Conservation (phyloP, 2,797 vertebrate species). For the Octomys mimax region DNA sequence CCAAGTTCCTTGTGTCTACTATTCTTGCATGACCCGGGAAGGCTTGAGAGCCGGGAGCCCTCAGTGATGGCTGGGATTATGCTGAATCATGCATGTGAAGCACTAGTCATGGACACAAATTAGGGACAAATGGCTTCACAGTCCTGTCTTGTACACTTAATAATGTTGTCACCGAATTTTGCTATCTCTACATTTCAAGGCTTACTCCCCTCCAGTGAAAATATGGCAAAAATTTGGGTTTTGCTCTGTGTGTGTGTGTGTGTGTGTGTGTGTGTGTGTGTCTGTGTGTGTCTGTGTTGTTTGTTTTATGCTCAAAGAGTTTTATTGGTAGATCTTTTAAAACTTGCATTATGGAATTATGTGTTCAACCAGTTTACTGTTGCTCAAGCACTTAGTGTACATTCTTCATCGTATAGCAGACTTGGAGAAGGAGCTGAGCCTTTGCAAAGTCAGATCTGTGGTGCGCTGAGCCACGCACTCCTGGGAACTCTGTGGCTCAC, state of each 20-base stretch:
- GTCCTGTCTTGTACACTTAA: background rate
- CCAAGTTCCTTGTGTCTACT: background rate
- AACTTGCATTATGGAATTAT: background rate
- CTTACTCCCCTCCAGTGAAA: slow-evolving; percentile 2
- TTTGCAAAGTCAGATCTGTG: background rate
- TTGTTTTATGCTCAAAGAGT: slow-evolving; percentile 42
- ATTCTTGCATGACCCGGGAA: slow-evolving; percentile 8
- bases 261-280: background rate
- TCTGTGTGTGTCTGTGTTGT: background rate
- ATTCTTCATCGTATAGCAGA: background rate
- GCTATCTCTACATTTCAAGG: background rate
- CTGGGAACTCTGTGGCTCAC: background rate
- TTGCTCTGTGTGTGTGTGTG: background rate
- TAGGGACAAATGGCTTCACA: background rate
- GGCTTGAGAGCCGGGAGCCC: background rate
- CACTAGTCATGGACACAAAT: background rate
- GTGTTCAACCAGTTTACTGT: background rate
- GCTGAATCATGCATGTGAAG: background rate
- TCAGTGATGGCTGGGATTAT: background rate
- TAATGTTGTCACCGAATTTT: background rate
- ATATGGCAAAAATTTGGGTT: background rate
- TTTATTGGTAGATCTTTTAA: slow-evolving; percentile 21
- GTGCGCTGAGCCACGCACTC: background rate
- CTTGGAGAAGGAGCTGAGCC: background rate
- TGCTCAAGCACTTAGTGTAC: slow-evolving; percentile 14